A percentile compares a stretch with the other conserved stretches of the same genome.
These are phyloP conservation scores for Microplitis mediator DNA, from an alignment of 1,140 invertebrate species.

Conservation along the genomic window DNA sequence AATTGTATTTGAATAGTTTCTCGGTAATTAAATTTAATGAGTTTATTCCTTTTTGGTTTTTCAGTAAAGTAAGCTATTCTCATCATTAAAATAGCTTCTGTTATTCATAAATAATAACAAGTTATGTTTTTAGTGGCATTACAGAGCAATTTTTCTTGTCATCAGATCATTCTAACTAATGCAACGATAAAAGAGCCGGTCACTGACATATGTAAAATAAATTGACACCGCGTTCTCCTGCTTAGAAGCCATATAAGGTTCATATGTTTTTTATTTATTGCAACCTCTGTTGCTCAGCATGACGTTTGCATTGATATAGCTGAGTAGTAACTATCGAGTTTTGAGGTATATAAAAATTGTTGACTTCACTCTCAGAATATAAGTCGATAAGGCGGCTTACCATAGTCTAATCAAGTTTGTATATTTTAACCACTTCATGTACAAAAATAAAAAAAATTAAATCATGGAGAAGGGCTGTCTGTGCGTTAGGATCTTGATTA, in stretches of 20 bases:
- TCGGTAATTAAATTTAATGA: neutral
- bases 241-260: neutral
- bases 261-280: slow-evolving; percentile 22
- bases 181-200: slow-evolving; percentile 13
- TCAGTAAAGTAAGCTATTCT: neutral
- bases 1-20: no score
- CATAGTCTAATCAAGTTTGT: slow-evolving; percentile 2
- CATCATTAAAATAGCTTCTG: neutral
- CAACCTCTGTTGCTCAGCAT: slow-evolving; percentile 20
- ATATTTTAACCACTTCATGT: neutral
- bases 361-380: slow-evolving; percentile 3
- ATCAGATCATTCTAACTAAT: slow-evolving; percentile 4
- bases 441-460: neutral
- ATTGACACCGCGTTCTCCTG: slow-evolving; percentile 10
- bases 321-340: slow-evolving; percentile 28
- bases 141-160: slow-evolving; percentile 13
- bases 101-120: slow-evolving; percentile 2
- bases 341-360: slow-evolving; percentile 29
- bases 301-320: neutral
- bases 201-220: slow-evolving; percentile 24
- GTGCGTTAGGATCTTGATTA: slow-evolving; percentile 42
- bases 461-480: neutral
- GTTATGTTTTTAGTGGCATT: slow-evolving; percentile 10
- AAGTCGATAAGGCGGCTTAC: slow-evolving; percentile 6
- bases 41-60: neutral